These are phyloP conservation scores for Scolopax mira DNA, from an alignment of 2,113 vertebrate genomes.

Conservation along the genomic window DNA sequence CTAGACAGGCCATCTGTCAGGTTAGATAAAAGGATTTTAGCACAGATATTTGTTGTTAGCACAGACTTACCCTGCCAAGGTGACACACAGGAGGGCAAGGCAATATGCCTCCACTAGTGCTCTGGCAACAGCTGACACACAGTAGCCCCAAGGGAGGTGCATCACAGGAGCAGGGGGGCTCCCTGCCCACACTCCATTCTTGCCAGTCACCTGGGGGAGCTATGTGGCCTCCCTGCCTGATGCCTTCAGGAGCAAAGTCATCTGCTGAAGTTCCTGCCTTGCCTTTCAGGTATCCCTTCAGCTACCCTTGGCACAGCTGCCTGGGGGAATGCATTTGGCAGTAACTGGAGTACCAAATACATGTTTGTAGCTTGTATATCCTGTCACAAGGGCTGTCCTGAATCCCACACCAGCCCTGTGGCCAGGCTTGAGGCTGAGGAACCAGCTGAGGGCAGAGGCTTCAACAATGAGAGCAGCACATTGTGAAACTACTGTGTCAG, in stretches of 20 bases:
- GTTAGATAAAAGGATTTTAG: neutral
- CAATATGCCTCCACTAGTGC: neutral
- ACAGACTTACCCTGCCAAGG: neutral
- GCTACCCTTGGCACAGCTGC: neutral
- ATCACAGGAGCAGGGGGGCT: too few relatives aligned
- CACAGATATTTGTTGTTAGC: neutral
- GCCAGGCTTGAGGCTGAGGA: neutral
- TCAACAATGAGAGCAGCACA: neutral
- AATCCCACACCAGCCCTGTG: neutral
- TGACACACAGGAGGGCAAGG: neutral
- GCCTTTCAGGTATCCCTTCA: neutral
- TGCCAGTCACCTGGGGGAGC: neutral
- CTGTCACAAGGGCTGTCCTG: neutral
- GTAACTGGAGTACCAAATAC: neutral
- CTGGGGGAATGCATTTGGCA: neutral
- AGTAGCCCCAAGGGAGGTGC: neutral
- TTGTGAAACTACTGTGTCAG: fast-evolving
- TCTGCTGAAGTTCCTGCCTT: neutral
- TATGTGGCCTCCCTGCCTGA: fast-evolving
- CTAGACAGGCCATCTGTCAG: neutral
- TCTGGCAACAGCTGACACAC: neutral
- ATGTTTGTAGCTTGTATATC: fast-evolving
- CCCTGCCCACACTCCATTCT: neutral
- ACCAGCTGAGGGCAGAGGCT: neutral
- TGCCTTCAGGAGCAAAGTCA: neutral